Evolutionary conservation across 2,113 vertebrate genomes (phyloP).

Genomic region (Shinisaurus crocodilurus): DNA sequence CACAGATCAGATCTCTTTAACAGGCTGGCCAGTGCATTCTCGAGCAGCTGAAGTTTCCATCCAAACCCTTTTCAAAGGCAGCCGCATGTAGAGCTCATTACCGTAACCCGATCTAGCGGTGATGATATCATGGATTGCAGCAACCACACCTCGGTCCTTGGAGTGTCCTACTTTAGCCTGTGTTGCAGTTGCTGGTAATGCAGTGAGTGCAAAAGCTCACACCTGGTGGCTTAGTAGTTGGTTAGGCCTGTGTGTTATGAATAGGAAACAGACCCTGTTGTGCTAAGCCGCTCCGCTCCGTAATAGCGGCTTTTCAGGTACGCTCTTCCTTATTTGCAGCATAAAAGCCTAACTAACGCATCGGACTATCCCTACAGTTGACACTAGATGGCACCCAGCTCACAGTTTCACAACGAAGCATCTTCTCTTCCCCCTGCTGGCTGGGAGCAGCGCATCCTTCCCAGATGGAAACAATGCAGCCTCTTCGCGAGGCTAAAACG

Average conservation of each 20-base stretch:
- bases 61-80: neutral
- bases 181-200: neutral
- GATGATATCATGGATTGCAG: neutral
- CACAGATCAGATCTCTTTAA: neutral
- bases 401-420: neutral
- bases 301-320: neutral
- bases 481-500: constrained; percentile 5
- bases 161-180: neutral
- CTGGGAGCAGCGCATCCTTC: constrained; percentile 23
- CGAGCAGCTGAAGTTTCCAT: neutral
- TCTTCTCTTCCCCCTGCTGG: neutral
- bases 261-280: neutral
- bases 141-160: neutral
- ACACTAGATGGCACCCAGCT: constrained; percentile 32
- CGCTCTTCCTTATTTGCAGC: neutral
- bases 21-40: neutral
- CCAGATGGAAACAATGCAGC: constrained; percentile 35
- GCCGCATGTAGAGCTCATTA: neutral
- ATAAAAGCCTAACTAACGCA: neutral
- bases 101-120: neutral
- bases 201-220: neutral
- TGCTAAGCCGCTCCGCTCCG: neutral
- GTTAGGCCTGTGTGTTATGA: neutral
- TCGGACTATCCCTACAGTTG: neutral
- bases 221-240: neutral